A percentile compares a stretch with the other conserved stretches of the same genome.
These are phyloP conservation scores for Rhopilema esculentum DNA, from an alignment of 30 jellyfish, hydroid and myxozoan species.

Conservation along the genomic window DNA sequence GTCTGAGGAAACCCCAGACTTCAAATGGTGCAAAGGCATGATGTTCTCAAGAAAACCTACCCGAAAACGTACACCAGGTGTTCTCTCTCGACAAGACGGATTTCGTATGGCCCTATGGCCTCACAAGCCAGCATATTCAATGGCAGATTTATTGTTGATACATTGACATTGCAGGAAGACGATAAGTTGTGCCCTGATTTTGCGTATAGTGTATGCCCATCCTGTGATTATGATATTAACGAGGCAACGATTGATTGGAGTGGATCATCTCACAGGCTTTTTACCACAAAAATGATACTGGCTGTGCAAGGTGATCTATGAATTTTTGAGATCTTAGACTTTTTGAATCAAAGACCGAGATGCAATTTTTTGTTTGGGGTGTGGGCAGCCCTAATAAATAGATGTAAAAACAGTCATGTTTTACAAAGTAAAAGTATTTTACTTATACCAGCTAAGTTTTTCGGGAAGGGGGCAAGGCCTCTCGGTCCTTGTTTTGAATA, in stretches of 20 bases:
- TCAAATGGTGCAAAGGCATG: too few relatives aligned
- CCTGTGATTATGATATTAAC: not conserved
- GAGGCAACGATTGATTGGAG: not conserved
- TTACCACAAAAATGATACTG: not conserved
- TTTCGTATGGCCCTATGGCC: not conserved
- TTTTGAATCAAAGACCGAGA: too few relatives aligned
- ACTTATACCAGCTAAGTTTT: too few relatives aligned
- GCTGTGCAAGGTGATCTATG: not conserved
- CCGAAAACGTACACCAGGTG: conserved; percentile 1
- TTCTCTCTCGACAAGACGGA: not conserved
- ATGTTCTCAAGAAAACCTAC: too few relatives aligned
- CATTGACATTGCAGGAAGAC: not conserved
- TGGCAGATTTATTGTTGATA: not conserved
- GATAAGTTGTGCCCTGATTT: conserved; percentile 4
- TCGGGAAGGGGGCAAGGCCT: too few relatives aligned
- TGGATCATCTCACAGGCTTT: not conserved
- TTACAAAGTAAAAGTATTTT: too few relatives aligned
- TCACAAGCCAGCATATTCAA: conserved; percentile 7
- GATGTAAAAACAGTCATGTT: too few relatives aligned
- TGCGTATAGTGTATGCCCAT: not conserved
- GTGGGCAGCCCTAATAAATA: too few relatives aligned
- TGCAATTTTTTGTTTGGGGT: too few relatives aligned
- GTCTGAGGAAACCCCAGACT: too few relatives aligned
- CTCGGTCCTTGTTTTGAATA: too few relatives aligned
- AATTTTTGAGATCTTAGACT: too few relatives aligned